phyloP scores from a whole-genome alignment of 1,140 invertebrate species.

The Cylas formicarius region DNA sequence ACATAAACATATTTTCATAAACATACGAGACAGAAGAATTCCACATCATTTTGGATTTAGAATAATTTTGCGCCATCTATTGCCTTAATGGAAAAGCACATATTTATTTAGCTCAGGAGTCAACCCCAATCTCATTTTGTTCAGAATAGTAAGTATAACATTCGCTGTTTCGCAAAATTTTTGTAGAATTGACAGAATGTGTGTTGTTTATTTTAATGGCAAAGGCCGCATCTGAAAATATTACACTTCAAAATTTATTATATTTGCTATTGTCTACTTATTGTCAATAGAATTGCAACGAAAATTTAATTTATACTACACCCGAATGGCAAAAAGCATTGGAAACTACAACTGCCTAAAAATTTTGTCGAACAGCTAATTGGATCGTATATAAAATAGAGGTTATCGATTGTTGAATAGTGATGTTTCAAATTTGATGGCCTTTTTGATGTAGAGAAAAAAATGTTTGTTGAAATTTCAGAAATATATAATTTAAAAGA shows the following conservation, averaged over 20 bases:
- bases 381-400: slow-evolving; percentile 14
- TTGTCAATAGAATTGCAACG: no score
- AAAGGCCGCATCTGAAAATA: no score
- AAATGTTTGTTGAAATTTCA: slow-evolving; percentile 26
- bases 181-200: no score
- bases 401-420: slow-evolving; percentile 14
- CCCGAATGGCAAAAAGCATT: slow-evolving; percentile 5
- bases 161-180: no score
- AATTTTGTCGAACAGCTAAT: no score
- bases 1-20: slow-evolving; percentile 42
- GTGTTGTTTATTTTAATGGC: no score
- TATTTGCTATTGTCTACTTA: no score
- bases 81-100: slow-evolving; percentile 37
- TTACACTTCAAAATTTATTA: no score
- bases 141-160: slow-evolving; percentile 18
- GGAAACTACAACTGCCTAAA: neutral
- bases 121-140: slow-evolving; percentile 26
- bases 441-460: slow-evolving; percentile 15
- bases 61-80: slow-evolving; percentile 30
- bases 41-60: neutral
- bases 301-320: no score
- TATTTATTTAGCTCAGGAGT: slow-evolving; percentile 33
- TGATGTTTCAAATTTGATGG: slow-evolving; percentile 11
- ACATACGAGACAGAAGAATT: slow-evolving; percentile 31
- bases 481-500: slow-evolving; percentile 24